Percentiles rank a stretch among this genome's conserved stretches.
Evolutionary conservation across 2,888 invertebrate genomes (phyloP).

Genomic region (Sinhomidia bicolor): DNA sequence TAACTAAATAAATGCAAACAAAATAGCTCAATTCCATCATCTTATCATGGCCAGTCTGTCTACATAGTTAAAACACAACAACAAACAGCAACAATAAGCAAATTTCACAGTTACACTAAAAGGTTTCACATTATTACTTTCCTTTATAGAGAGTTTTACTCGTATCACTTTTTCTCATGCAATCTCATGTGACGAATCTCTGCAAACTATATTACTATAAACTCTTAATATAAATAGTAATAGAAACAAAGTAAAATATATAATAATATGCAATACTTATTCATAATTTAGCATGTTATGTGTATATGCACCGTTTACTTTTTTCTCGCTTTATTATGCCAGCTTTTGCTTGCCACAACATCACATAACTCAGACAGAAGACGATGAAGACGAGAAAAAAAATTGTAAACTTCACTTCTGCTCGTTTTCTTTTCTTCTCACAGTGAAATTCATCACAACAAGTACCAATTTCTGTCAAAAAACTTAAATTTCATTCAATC

Average conservation of each 20-base stretch:
- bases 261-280: neutral
- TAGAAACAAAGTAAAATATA: constrained; percentile 14
- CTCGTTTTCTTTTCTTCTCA: constrained; percentile 35
- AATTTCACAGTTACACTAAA: constrained; percentile 54
- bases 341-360: constrained; percentile 2
- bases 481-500: constrained; percentile 50
- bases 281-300: too few relatives aligned
- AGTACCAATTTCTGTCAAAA: constrained; percentile 58
- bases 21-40: constrained; percentile 55
- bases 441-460: constrained; percentile 40
- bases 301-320: constrained; percentile 3
- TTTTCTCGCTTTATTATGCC: neutral
- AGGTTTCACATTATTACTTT: constrained; percentile 42
- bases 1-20: constrained; percentile 19
- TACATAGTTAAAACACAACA: too few relatives aligned
- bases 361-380: neutral
- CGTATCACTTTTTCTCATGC: neutral
- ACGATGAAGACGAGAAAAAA: too few relatives aligned
- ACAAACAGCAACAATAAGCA: neutral
- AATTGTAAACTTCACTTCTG: neutral
- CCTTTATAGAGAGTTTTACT: neutral
- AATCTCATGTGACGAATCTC: constrained; percentile 33
- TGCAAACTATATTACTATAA: neutral
- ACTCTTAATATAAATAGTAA: neutral
- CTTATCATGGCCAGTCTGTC: neutral